A percentile compares a stretch with the other conserved stretches of the same genome.
phyloP scores from a whole-genome alignment of 2,888 invertebrate species.

The Apoderus coryli region DNA sequence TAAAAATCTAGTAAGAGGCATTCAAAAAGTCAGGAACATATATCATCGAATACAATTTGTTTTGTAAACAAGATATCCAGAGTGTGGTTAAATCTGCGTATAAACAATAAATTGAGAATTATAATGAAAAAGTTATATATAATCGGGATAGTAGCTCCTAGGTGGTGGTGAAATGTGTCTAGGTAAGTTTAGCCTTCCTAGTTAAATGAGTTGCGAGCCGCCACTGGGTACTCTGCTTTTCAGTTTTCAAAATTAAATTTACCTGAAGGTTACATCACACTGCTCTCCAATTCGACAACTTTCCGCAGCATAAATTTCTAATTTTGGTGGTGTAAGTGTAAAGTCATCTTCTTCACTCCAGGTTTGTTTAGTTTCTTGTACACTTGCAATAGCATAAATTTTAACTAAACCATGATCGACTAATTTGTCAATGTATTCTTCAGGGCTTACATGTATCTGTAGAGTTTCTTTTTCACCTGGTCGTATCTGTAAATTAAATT shows the following conservation, averaged over 20 bases:
- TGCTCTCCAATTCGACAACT: constrained; percentile 36
- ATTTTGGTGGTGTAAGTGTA: constrained; percentile 57
- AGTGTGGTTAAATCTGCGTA: too few species aligned
- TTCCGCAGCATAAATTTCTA: constrained; percentile 45
- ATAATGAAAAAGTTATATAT: too few species aligned
- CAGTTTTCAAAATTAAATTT: constrained; percentile 4
- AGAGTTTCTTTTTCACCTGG: constrained; percentile 38
- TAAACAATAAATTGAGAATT: too few species aligned
- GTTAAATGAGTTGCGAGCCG: too few species aligned
- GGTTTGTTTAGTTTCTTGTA: constrained; percentile 65
- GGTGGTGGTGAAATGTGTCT: too few species aligned
- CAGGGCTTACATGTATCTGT: constrained; percentile 41
- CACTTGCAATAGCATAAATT: constrained; percentile 62
- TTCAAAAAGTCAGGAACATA: too few species aligned
- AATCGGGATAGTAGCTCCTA: too few species aligned
- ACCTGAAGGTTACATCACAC: constrained; percentile 36
- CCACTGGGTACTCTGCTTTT: too few species aligned
- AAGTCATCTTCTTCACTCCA: constrained; percentile 77
- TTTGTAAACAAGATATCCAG: too few species aligned
- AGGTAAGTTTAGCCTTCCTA: too few species aligned
- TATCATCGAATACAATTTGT: too few species aligned
- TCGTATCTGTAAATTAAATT: constrained; percentile 9
- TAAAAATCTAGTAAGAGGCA: too few species aligned
- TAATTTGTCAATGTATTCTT: constrained; percentile 62
- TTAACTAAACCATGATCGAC: constrained; percentile 72